Base-by-base conservation (phyloP, 2,888 invertebrate genomes). In the Nomada lathburiana region DNA sequence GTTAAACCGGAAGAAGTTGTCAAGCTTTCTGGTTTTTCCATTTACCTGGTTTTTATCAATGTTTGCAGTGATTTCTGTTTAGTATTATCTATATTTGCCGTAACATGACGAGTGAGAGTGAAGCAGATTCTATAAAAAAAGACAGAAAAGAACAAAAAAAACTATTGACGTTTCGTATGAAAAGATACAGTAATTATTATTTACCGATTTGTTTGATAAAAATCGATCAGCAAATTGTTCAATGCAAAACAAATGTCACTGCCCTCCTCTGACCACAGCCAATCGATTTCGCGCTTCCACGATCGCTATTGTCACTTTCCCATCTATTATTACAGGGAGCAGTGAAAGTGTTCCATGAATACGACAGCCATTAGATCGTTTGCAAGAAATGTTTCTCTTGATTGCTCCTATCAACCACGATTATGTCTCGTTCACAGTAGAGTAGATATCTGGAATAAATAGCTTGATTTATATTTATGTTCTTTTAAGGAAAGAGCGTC, bases 271-370 rank as follows among this genome's bases (percentile, higher is more conserved):
- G 65, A 71, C 71, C 64, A 65, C 10, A 62, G 20, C 75, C 42
- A 76, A 78, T 83, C 60, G 73, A 79, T 84, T 83, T 80, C 80
- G 50, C 70, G 73, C 76, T 63, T 26, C 64, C 63, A n/a, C 55
- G 71, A 36, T 70, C 63, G 42, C 71, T 26, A 60, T 76, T 64
- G 67, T 73, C 76, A 64, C 57, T 69, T 50, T 55, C 67, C 57
- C 11, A 11, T 55, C 52, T 29, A 59, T 59, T 53, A 57, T 59
- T 53, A 57, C 50, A 62, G 63, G 59, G 53, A 60, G n/a, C 64
- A 20, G 83, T 72, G 83, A 83, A 83, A 83, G 83, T 77, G 57
- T 64, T 64, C 63, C 44, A 13, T 26, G 69, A 60, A 20, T 44
- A 26, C 26, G 36, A 26, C 16, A 36, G 5, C 60, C 53, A 69